Evolutionary conservation across 2,113 vertebrate species (phyloP).

Genomic region (Cyprinodon tularosa): DNA sequence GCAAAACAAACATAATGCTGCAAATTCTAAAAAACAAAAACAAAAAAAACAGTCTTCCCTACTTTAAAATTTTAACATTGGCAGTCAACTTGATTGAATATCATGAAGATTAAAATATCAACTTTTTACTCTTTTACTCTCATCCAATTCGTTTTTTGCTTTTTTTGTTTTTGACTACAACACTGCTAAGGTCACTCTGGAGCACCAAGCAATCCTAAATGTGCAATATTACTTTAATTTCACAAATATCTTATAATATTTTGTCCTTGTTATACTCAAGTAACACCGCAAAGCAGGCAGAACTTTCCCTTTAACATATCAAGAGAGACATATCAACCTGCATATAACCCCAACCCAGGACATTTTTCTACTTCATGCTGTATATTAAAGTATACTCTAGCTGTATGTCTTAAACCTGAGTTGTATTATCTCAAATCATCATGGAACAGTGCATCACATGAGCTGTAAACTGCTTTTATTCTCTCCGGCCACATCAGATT

Average conservation of each 20-base stretch:
- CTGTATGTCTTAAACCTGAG: constrained; percentile 38
- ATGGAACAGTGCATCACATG: constrained; percentile 44
- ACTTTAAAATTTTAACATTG: not conserved
- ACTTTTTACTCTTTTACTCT: not conserved
- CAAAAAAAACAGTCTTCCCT: not conserved
- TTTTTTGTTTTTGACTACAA: constrained; percentile 19
- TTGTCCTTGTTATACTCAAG: not conserved
- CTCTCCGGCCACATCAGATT: constrained; percentile 50
- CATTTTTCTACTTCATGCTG: constrained; percentile 58
- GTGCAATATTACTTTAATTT: not conserved
- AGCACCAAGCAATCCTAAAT: constrained; percentile 13
- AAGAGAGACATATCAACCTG: constrained; percentile 64
- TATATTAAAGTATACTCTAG: constrained; percentile 51
- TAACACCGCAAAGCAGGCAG: constrained; percentile 42
- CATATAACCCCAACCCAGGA: constrained; percentile 46
- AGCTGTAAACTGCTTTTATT: constrained; percentile 72
- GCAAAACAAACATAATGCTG: too few relatives aligned
- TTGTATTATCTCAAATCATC: constrained; percentile 39
- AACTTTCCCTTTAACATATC: constrained; percentile 68
- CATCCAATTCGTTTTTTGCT: accelerated
- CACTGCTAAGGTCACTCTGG: constrained; percentile 29
- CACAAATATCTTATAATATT: not conserved
- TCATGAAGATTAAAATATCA: not conserved
- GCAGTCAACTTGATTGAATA: not conserved
- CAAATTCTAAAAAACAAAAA: too few relatives aligned